Conservation (phyloP, 2,113 vertebrate genomes). For the Chitala chitala region DNA sequence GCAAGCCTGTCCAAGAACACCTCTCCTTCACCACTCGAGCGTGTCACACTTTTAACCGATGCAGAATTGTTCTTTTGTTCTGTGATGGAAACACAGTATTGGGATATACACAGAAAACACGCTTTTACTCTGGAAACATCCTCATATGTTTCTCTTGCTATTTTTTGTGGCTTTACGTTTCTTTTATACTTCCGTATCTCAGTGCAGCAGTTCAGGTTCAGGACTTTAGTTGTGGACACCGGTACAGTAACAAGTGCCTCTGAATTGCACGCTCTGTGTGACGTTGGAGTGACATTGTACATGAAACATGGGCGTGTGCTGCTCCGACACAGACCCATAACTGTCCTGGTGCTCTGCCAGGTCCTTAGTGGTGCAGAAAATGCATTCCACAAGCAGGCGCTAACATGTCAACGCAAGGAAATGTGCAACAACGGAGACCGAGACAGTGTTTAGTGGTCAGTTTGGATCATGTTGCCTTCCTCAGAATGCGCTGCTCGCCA, state of each 20-base stretch:
- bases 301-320: not conserved
- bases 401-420: not conserved
- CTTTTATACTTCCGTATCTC: not conserved
- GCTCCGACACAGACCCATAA: not conserved
- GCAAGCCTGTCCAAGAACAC: slow-evolving; percentile 52
- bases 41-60: not conserved
- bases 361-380: not conserved
- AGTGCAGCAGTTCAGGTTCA: not conserved
- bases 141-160: no score
- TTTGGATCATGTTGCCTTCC: not conserved
- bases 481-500: not conserved
- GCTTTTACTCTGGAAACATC: no score
- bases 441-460: slow-evolving; percentile 5
- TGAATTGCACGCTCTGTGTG: no score
- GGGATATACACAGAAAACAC: no score
- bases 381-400: not conserved
- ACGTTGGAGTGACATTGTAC: not conserved
- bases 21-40: not conserved
- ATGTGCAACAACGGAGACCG: not conserved
- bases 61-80: no score
- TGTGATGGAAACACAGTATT: no score
- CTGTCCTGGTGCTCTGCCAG: not conserved
- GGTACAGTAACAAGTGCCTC: not conserved
- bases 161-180: not conserved
- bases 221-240: not conserved